phyloP scores from a whole-genome alignment of 2,888 invertebrate species.

The Corythucha ciliata region DNA sequence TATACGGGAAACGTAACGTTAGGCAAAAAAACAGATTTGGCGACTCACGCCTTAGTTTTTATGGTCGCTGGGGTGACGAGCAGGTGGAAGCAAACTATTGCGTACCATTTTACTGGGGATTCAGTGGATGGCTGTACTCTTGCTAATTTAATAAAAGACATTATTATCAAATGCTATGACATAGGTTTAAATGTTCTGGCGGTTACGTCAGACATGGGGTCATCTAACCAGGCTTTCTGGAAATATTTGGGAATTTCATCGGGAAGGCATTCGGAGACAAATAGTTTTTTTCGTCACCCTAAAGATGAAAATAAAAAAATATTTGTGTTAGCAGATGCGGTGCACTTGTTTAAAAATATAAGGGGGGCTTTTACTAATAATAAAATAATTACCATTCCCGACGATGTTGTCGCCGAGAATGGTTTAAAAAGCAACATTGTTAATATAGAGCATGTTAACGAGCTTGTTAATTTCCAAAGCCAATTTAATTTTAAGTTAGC shows the following conservation, averaged over 20 bases:
- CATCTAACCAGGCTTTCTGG: constrained; percentile 35
- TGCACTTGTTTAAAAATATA: constrained; percentile 33
- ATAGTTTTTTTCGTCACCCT: constrained; percentile 28
- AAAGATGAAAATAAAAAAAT: constrained; percentile 25
- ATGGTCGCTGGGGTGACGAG: constrained; percentile 35
- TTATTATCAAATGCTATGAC: constrained; percentile 22
- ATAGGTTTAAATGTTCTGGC: constrained; percentile 33
- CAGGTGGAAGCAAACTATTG: constrained; percentile 37
- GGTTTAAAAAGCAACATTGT: too few relatives aligned
- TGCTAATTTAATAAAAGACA: constrained; percentile 32
- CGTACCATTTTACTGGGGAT: constrained; percentile 35
- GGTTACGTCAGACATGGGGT: constrained; percentile 36
- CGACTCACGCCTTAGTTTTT: constrained; percentile 36
- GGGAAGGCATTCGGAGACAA: constrained; percentile 9
- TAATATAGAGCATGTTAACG: too few relatives aligned
- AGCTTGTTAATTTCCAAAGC: too few relatives aligned
- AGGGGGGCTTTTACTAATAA: too few relatives aligned
- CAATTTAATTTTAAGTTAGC: too few relatives aligned
- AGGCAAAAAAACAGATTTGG: constrained; percentile 24
- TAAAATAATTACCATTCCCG: too few relatives aligned
- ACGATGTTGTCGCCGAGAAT: too few relatives aligned
- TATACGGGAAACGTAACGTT: not conserved
- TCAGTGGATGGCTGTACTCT: constrained; percentile 32
- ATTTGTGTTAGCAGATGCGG: constrained; percentile 30
- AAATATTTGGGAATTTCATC: constrained; percentile 28